Percentiles rank a stretch among this genome's conserved stretches.
phyloP scores from a whole-genome alignment of 2,797 vertebrate species.

The Artibeus jamaicensis region DNA sequence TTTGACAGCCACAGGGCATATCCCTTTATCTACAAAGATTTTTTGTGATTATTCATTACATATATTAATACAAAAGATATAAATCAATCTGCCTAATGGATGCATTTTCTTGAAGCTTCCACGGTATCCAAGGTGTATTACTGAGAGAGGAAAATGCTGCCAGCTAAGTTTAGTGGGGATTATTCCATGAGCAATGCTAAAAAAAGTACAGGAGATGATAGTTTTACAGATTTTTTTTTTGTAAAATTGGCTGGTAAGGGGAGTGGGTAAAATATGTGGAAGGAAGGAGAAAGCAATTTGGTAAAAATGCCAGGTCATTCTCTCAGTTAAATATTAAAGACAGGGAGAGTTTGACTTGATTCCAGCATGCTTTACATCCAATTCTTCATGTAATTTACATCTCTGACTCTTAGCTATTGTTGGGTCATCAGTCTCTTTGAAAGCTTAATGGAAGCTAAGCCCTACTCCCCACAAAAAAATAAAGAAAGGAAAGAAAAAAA shows the following conservation, averaged over 20 bases:
- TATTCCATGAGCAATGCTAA: neutral
- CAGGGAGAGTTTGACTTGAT: neutral
- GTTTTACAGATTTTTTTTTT: neutral
- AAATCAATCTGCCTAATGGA: neutral
- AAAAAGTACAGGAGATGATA: neutral
- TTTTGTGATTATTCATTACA: neutral
- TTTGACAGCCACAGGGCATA: neutral
- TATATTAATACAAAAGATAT: neutral
- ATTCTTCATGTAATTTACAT: neutral
- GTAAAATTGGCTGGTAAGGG: neutral
- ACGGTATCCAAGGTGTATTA: neutral
- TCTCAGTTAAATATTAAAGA: neutral
- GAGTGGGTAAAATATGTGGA: neutral
- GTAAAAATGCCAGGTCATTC: neutral
- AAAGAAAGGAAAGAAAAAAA: neutral
- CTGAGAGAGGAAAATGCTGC: neutral
- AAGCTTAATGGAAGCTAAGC: neutral
- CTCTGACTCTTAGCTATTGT: neutral
- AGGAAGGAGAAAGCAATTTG: neutral
- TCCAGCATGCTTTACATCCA: neutral
- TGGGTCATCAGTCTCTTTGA: neutral
- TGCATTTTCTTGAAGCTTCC: neutral
- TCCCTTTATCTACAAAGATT: neutral
- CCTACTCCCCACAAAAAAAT: neutral
- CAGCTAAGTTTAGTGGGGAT: neutral